These are phyloP conservation scores for Neria commutata DNA, from an alignment of 2,888 invertebrate species.

Conservation along the genomic window DNA sequence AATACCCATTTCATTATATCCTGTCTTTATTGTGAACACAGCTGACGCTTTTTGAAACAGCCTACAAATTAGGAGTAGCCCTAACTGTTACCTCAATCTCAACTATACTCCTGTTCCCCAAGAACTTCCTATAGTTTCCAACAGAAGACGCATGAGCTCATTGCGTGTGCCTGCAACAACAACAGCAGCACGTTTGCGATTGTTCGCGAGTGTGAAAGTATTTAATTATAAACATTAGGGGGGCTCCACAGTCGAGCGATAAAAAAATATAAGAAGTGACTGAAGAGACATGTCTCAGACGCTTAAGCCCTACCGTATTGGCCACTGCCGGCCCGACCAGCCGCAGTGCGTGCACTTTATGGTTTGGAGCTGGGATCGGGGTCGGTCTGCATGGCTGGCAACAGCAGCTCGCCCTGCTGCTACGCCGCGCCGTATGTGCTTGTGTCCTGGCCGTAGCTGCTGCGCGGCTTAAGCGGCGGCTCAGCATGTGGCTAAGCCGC, in stretches of 20 bases:
- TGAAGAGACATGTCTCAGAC: constrained; percentile 17
- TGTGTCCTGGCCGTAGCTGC: too few relatives aligned
- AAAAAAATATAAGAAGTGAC: constrained; percentile 6
- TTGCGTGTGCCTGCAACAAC: too few relatives aligned
- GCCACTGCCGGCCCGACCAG: background rate
- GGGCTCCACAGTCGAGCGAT: constrained; percentile 33
- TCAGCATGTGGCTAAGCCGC: constrained; percentile 61
- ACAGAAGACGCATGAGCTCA: too few relatives aligned
- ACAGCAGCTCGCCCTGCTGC: constrained; percentile 11
- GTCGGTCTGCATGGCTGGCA: constrained; percentile 12
- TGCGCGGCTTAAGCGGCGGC: constrained; percentile 32
- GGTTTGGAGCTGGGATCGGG: background rate
- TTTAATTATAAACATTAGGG: constrained; percentile 59
- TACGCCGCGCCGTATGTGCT: background rate
- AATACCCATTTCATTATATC: too few relatives aligned
- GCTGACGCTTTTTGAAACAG: too few relatives aligned
- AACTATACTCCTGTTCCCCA: too few relatives aligned
- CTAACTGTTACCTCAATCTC: too few relatives aligned
- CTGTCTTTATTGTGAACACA: too few relatives aligned
- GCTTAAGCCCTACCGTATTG: constrained; percentile 24
- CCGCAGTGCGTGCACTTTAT: constrained; percentile 4
- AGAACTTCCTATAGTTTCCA: too few relatives aligned
- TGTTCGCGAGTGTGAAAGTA: constrained; percentile 63
- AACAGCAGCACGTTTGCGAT: too few relatives aligned
- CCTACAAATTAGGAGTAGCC: too few relatives aligned